phyloP scores from a whole-genome alignment of 2,113 vertebrate genomes.

The Tinamus guttatus region DNA sequence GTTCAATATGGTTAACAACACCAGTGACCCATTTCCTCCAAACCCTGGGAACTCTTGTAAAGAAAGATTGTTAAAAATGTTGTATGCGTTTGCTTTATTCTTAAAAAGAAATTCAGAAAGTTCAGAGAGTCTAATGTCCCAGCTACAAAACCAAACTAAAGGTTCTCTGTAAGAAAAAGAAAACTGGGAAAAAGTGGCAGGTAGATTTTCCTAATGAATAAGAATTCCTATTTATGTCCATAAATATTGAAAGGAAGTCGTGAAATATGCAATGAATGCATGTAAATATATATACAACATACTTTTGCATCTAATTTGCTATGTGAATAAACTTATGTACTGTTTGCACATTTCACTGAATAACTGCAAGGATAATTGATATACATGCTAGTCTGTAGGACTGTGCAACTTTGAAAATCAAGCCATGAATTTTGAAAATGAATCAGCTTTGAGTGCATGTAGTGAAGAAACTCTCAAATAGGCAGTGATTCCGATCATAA shows the following conservation, averaged over 20 bases:
- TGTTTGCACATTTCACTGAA: neutral
- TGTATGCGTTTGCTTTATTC: neutral
- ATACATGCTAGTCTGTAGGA: neutral
- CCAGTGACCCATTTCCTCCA: constrained; percentile 32
- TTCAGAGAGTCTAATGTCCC: neutral
- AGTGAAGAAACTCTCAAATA: neutral
- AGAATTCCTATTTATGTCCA: neutral
- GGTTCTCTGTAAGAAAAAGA: neutral
- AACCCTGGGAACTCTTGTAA: neutral
- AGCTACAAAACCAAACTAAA: neutral
- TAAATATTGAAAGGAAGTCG: neutral
- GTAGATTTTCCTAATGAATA: neutral
- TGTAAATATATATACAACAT: neutral
- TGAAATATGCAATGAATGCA: neutral
- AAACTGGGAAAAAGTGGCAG: neutral
- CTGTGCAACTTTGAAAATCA: neutral
- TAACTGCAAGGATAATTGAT: neutral
- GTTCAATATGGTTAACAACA: constrained; percentile 27
- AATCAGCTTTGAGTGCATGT: neutral
- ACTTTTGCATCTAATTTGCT: neutral
- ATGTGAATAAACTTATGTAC: neutral
- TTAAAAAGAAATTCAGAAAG: neutral
- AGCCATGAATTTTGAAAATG: neutral
- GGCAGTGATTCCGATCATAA: neutral
- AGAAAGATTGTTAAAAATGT: neutral